Conservation (phyloP, 2,888 invertebrate genomes). For the Dolichopus griseipennis region DNA sequence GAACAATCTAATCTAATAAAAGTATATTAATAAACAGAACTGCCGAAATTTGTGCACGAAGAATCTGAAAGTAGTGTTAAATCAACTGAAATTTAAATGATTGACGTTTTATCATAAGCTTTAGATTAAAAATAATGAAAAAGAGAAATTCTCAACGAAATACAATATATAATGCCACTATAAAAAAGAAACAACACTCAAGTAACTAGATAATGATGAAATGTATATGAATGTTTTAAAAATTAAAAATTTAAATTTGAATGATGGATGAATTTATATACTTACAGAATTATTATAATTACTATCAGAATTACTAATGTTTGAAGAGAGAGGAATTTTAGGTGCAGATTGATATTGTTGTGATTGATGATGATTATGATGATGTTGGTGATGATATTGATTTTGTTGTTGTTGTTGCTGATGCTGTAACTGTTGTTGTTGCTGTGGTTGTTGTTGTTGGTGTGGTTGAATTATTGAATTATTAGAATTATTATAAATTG, state of each 20-base stretch:
- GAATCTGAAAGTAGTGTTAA: no score
- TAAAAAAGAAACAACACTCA: no score
- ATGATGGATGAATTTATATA: slow-evolving; percentile 15
- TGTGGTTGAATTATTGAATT: background rate
- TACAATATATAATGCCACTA: no score
- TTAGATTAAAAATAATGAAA: no score
- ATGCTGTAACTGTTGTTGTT: slow-evolving; percentile 16
- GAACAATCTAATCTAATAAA: no score
- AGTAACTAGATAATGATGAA: no score
- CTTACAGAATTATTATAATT: slow-evolving; percentile 24
- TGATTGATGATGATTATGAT: slow-evolving; percentile 19
- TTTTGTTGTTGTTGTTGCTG: slow-evolving; percentile 17
- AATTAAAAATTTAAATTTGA: background rate
- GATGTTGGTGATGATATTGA: slow-evolving; percentile 23
- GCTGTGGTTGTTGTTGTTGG: background rate
- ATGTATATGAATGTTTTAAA: background rate
- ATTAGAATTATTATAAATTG: slow-evolving; percentile 8
- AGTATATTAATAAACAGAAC: no score
- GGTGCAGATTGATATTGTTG: slow-evolving; percentile 21
- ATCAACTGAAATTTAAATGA: no score
- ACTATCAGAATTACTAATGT: slow-evolving; percentile 22
- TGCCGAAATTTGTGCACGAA: no score
- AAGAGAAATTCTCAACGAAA: no score
- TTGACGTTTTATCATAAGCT: no score
- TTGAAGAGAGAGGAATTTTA: slow-evolving; percentile 20